These are phyloP conservation scores for Platypus cylindrus DNA, from an alignment of 2,888 invertebrate species.

Conservation along the genomic window DNA sequence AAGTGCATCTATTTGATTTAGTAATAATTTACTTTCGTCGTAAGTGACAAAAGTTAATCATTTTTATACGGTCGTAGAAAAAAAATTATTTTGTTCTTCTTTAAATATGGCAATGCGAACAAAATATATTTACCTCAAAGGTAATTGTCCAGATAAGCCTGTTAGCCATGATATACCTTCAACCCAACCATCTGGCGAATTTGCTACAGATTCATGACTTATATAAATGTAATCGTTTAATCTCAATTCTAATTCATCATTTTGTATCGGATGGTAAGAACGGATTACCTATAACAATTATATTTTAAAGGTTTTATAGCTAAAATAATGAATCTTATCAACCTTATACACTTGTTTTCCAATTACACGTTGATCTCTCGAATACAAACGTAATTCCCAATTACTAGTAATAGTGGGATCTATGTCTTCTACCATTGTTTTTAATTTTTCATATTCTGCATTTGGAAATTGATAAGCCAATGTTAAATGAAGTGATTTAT, in stretches of 20 bases:
- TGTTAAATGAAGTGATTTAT: constrained; percentile 79
- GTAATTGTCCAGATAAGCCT: constrained; percentile 61
- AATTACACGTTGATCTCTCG: constrained; percentile 64
- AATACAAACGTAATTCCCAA: constrained; percentile 83
- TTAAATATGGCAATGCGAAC: no score
- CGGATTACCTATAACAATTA: constrained; percentile 52
- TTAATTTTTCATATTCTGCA: constrained; percentile 56
- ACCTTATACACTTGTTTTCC: constrained; percentile 50
- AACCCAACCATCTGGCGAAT: constrained; percentile 76
- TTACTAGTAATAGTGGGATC: constrained; percentile 50
- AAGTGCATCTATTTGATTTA: no score
- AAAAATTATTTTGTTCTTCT: no score
- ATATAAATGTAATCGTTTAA: constrained; percentile 80
- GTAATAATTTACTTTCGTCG: no score
- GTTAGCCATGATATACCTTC: constrained; percentile 75
- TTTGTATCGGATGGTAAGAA: constrained; percentile 59
- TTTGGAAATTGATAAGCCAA: constrained; percentile 78
- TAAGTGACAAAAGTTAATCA: no score
- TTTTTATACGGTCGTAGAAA: no score
- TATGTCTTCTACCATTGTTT: constrained; percentile 59
- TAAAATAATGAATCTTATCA: no score
- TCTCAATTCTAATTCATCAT: constrained; percentile 73
- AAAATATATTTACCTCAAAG: constrained; percentile 13
- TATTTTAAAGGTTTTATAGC: not conserved
- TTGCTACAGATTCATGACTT: constrained; percentile 57